These are phyloP conservation scores for Calypte anna DNA, from an alignment of 2,113 vertebrate genomes.

Conservation along the genomic window DNA sequence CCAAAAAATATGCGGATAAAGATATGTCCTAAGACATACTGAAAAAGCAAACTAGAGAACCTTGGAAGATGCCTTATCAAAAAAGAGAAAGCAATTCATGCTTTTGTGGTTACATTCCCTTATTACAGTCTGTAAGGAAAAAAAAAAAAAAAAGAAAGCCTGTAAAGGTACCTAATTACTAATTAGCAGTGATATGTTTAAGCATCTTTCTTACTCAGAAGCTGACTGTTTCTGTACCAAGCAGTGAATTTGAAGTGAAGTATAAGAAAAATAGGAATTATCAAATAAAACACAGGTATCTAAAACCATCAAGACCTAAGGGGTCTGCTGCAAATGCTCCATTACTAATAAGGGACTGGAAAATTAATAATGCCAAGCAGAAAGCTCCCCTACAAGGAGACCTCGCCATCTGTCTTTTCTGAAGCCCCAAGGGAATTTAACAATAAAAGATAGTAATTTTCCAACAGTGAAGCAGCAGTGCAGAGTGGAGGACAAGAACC, in stretches of 20 bases:
- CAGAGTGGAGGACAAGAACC: neutral
- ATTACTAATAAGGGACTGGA: neutral
- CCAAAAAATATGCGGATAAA: neutral
- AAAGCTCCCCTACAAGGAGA: constrained; percentile 18
- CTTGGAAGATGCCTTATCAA: neutral
- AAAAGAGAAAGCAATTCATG: neutral
- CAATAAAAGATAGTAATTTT: constrained; percentile 55
- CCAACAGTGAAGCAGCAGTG: neutral
- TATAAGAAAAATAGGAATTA: neutral
- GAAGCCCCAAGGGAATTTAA: constrained; percentile 48
- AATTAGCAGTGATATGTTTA: neutral
- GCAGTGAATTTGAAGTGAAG: neutral
- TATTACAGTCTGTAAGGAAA: neutral
- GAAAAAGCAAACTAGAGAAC: neutral
- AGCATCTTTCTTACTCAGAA: neutral
- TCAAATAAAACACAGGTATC: neutral
- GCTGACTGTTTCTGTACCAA: neutral
- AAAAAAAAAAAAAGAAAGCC: neutral
- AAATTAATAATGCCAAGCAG: constrained; percentile 40
- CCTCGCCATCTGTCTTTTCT: constrained; percentile 48
- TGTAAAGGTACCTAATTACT: neutral
- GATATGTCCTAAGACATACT: neutral
- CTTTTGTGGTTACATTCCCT: neutral
- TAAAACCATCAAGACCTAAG: neutral
- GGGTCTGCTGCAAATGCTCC: neutral